Evolutionary conservation across 2,888 invertebrate genomes (phyloP).

Genomic region (Metacarcinus magister): DNA sequence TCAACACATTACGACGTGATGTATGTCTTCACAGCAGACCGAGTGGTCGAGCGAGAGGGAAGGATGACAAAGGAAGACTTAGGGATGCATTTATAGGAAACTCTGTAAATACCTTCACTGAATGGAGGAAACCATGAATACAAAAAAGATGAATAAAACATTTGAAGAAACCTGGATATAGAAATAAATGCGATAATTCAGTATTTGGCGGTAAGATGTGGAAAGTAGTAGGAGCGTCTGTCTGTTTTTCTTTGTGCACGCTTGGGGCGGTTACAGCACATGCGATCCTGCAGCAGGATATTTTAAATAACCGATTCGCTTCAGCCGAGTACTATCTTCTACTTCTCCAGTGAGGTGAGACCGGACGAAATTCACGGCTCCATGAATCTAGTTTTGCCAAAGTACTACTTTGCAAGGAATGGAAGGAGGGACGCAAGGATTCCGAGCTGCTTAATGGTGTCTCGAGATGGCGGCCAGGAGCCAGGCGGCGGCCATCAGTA

Average conservation of each 20-base stretch:
- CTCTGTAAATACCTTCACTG: not conserved
- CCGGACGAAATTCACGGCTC: conserved; percentile 14
- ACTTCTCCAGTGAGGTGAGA: not conserved
- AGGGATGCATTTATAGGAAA: conserved; percentile 35
- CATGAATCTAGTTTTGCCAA: not conserved
- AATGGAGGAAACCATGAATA: not conserved
- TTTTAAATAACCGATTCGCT: conserved; percentile 57
- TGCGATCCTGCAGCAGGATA: not conserved
- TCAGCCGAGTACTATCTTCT: not conserved
- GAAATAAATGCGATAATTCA: not conserved
- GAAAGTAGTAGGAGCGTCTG: not conserved
- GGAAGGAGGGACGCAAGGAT: not conserved
- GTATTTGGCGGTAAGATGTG: not conserved
- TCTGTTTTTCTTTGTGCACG: not conserved
- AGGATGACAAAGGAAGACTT: conserved; percentile 36
- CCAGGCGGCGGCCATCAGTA: conserved; percentile 53
- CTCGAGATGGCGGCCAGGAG: conserved; percentile 9
- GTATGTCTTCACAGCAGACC: conserved; percentile 46
- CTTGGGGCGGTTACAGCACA: not conserved
- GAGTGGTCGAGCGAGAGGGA: not conserved
- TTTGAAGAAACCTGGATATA: not conserved
- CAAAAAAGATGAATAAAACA: not conserved
- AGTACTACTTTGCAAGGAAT: not conserved
- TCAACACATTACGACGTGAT: conserved; percentile 46
- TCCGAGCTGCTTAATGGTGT: not conserved